Evolutionary conservation across 2,888 invertebrate genomes (phyloP), one percentile per base, ranked within the genome.

Genomic region (Trypoxylon attenuatum): DNA sequence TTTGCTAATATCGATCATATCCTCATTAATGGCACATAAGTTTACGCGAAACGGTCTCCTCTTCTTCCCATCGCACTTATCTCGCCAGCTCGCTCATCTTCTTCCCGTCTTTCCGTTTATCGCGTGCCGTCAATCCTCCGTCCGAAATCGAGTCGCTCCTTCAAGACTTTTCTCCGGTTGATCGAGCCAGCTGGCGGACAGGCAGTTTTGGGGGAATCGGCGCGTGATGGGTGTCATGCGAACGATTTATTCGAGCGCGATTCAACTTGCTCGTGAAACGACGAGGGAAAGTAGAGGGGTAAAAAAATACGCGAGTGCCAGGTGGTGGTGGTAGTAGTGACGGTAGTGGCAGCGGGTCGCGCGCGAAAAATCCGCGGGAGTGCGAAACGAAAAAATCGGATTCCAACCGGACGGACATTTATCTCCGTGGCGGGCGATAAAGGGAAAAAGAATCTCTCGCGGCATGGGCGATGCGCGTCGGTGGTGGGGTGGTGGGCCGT

Each of bases 1-100:
- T 85, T 85, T 83, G 78, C 83, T 84, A 84, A 85, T 86, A 86
- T 86, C 82, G 85, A 86, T 86, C 84, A 83, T 81, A 82, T 81
- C 79, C 77, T 82, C 84, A 84, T 86, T 85, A 85, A 83, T 84
- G 78, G 74, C 62, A 58, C 68, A 71, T 59, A 56, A 54, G 53
- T 65, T 51, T 41, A 8, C 22, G 5, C 13, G 21, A 13, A 27
- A 23, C n/a, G 8, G 27, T 45, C 67, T 65, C 58, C 59, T 16
- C 43, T 45, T 29, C 33, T 33, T 52, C 53, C 38, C n/a, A 33
- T 33, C 8, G 33, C 33, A 10, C 33, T 13, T 33, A 33, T 33
- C 33, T n/a, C n/a, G n/a, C n/a, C n/a, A n/a, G 13, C 33, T 33
- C 33, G 33, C 33, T 13, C 33, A n/a, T 33, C 33, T 33, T 13